These are phyloP conservation scores for Azorinus chamasolen DNA, from an alignment of 2,888 invertebrate genomes.

Conservation along the genomic window DNA sequence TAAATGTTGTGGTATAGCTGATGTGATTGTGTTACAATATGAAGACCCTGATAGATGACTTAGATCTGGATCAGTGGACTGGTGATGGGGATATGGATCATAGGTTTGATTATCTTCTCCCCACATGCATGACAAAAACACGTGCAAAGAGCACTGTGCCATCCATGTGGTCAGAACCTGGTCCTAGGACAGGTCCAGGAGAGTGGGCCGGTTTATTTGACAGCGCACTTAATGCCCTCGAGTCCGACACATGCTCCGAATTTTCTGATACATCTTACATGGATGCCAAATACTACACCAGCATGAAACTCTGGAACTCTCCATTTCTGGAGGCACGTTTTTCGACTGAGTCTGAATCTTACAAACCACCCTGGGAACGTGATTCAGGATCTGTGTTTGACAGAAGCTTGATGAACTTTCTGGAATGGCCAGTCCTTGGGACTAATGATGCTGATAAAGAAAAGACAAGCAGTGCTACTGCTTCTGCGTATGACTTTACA, in stretches of 20 bases:
- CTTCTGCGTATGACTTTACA: too few species aligned
- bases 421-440: conserved; percentile 46
- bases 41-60: too few species aligned
- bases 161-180: neutral
- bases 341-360: conserved; percentile 32
- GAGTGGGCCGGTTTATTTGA: conserved; percentile 43
- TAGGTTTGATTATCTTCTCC: conserved; percentile 55
- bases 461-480: too few species aligned
- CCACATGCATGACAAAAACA: conserved; percentile 42
- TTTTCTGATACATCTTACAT: conserved; percentile 54
- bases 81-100: conserved; percentile 26
- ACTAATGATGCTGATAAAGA: neutral
- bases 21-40: too few species aligned
- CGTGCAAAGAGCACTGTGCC: neutral
- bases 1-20: too few species aligned
- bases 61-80: too few species aligned
- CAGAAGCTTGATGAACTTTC: conserved; percentile 54
- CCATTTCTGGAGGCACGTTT: conserved; percentile 37
- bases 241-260: conserved; percentile 61
- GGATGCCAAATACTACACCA: conserved; percentile 51
- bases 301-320: conserved; percentile 49
- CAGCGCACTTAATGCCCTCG: conserved; percentile 47
- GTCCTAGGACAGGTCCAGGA: neutral
- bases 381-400: conserved; percentile 43
- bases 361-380: conserved; percentile 42